phyloP scores from a whole-genome alignment of 2,113 vertebrate genomes.

The Hirundichthys speculiger region DNA sequence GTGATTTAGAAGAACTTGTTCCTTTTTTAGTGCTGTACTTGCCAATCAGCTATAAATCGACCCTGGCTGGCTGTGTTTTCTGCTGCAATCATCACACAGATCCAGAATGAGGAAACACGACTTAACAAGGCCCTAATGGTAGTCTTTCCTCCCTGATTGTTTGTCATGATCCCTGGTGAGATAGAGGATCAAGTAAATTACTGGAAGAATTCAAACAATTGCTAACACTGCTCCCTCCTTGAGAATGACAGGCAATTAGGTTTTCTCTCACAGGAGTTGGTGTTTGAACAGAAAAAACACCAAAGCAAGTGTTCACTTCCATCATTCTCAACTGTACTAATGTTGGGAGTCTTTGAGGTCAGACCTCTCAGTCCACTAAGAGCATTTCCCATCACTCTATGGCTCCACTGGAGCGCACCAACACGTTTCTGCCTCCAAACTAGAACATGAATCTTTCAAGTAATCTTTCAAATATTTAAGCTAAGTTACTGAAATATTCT shows the following conservation, averaged over 20 bases:
- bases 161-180: slow-evolving; percentile 45
- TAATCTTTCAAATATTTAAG: background rate
- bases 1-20: slow-evolving; percentile 32
- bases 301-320: slow-evolving; percentile 49
- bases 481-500: too few species aligned
- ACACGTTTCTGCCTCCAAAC: slow-evolving; percentile 22
- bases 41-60: slow-evolving; percentile 35
- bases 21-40: background rate
- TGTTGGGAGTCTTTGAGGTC: slow-evolving; percentile 25
- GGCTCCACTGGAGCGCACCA: slow-evolving; percentile 22
- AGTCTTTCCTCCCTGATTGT: slow-evolving; percentile 40
- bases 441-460: slow-evolving; percentile 27
- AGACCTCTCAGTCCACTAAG: slow-evolving; percentile 49
- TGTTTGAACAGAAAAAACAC: slow-evolving; percentile 52
- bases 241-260: slow-evolving; percentile 62
- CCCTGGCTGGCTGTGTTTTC: slow-evolving; percentile 17
- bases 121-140: slow-evolving; percentile 45
- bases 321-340: slow-evolving; percentile 33
- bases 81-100: slow-evolving; percentile 41
- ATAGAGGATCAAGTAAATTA: slow-evolving; percentile 44
- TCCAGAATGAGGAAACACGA: slow-evolving; percentile 35
- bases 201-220: slow-evolving; percentile 48
- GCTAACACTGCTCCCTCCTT: slow-evolving; percentile 40
- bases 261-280: slow-evolving; percentile 30
- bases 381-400: background rate